Evolutionary conservation across 2,888 invertebrate species (phyloP).

Genomic region (Philonicus albiceps): DNA sequence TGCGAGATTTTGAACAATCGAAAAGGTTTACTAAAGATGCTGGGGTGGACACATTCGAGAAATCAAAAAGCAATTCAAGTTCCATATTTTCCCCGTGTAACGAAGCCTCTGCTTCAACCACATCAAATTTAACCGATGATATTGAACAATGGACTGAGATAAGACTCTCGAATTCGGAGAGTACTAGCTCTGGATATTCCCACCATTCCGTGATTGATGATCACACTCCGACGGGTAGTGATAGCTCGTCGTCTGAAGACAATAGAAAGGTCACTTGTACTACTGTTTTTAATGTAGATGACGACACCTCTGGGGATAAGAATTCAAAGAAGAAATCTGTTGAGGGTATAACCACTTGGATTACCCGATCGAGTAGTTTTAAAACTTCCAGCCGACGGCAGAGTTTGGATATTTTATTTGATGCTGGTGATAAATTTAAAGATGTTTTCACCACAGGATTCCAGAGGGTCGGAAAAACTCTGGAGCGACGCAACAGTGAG

Average conservation of each 20-base stretch:
- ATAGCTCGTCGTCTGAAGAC: constrained; percentile 60
- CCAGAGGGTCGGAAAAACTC: constrained; percentile 72
- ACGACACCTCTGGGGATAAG: constrained; percentile 52
- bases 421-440: constrained; percentile 81
- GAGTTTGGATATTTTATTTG: constrained; percentile 78
- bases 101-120: constrained; percentile 38
- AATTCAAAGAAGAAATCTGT: constrained; percentile 64
- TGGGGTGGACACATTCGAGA: background rate
- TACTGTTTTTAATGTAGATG: constrained; percentile 55
- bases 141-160: constrained; percentile 64
- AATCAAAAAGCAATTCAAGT: background rate
- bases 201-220: constrained; percentile 57
- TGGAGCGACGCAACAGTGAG: constrained; percentile 77
- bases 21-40: background rate
- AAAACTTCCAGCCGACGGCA: constrained; percentile 67
- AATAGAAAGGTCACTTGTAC: constrained; percentile 62
- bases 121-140: constrained; percentile 53
- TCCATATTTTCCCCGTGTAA: constrained; percentile 42
- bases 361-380: constrained; percentile 61
- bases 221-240: constrained; percentile 58
- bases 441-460: constrained; percentile 82
- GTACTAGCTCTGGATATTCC: constrained; percentile 62
- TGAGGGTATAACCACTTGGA: constrained; percentile 58
- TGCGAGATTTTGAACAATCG: constrained; percentile 60
- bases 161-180: constrained; percentile 61